A percentile compares a stretch with the other conserved stretches of the same genome.
phyloP scores from a whole-genome alignment of 2,113 vertebrate genomes.

The Tetrax tetrax region DNA sequence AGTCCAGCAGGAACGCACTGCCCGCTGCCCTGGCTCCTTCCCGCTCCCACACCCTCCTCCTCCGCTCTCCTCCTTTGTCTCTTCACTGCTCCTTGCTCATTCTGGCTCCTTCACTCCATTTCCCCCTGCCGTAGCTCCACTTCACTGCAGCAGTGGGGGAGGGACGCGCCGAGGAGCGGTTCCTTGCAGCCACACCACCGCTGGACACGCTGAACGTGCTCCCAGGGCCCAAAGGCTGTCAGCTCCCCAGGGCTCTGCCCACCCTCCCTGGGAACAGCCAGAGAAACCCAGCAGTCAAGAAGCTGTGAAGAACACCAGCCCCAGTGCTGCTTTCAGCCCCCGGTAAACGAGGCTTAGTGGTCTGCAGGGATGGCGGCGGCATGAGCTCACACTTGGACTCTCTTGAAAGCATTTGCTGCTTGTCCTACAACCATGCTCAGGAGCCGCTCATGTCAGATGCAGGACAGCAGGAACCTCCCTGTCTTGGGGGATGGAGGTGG shows the following conservation, averaged over 20 bases:
- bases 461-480: slow-evolving; percentile 16
- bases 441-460: neutral
- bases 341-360: neutral
- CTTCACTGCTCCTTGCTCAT: slow-evolving; percentile 22
- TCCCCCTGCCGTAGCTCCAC: slow-evolving; percentile 38
- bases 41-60: slow-evolving; percentile 20
- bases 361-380: slow-evolving; percentile 54
- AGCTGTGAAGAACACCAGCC: neutral
- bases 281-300: neutral
- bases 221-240: neutral
- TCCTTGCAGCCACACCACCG: neutral
- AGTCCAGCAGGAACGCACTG: neutral
- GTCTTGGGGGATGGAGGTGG: neutral
- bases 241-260: neutral
- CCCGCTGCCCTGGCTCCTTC: neutral
- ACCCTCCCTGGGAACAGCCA: rapidly evolving
- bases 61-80: slow-evolving; percentile 63
- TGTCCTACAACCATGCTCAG: slow-evolving; percentile 44
- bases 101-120: slow-evolving; percentile 56
- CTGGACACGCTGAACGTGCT: neutral
- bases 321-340: neutral
- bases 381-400: slow-evolving; percentile 68
- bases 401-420: slow-evolving; percentile 52
- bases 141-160: slow-evolving; percentile 47
- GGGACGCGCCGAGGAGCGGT: neutral